Evolutionary conservation across 2,888 invertebrate species (phyloP).

Genomic region (Andrena hattorfiana): DNA sequence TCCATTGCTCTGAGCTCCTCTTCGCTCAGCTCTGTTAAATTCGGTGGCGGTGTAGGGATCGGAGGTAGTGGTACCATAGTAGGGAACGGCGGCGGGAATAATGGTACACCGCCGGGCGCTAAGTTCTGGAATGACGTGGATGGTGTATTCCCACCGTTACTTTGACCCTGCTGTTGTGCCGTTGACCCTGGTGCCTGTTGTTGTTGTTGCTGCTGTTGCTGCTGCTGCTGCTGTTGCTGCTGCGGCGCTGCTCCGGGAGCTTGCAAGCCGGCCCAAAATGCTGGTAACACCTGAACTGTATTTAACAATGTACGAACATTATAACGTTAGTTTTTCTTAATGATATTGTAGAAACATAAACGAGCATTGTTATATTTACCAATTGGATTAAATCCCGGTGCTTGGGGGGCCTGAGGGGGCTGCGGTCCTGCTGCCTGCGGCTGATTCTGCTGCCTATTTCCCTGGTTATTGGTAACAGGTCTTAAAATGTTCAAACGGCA

Average conservation of each 20-base stretch:
- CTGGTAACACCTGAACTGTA: slow-evolving; percentile 75
- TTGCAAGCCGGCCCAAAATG: slow-evolving; percentile 78
- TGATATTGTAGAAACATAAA: background rate
- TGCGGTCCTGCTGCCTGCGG: slow-evolving; percentile 77
- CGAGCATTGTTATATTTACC: slow-evolving; percentile 55
- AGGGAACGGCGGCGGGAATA: slow-evolving; percentile 87
- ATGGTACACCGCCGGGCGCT: slow-evolving; percentile 79
- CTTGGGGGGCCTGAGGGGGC: slow-evolving; percentile 74
- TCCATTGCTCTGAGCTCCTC: slow-evolving; percentile 96
- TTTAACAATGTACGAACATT: slow-evolving; percentile 11
- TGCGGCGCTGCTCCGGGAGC: slow-evolving; percentile 71
- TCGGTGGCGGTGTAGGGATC: slow-evolving; percentile 92
- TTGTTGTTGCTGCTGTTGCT: slow-evolving; percentile 55
- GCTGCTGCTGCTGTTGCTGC: slow-evolving; percentile 64
- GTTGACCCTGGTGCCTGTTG: slow-evolving; percentile 72
- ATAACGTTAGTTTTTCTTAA: slow-evolving; percentile 8
- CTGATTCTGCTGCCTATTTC: slow-evolving; percentile 81
- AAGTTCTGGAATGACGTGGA: slow-evolving; percentile 75
- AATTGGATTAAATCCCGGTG: slow-evolving; percentile 72
- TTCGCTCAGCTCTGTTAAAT: slow-evolving; percentile 90
- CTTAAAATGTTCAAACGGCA: slow-evolving; percentile 95
- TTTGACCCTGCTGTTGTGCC: slow-evolving; percentile 64
- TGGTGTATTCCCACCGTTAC: slow-evolving; percentile 62
- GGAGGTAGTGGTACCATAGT: slow-evolving; percentile 88
- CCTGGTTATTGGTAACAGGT: slow-evolving; percentile 76